Base-by-base conservation (phyloP, 1,140 invertebrate species). In the Trachymyrmex septentrionalis region DNA sequence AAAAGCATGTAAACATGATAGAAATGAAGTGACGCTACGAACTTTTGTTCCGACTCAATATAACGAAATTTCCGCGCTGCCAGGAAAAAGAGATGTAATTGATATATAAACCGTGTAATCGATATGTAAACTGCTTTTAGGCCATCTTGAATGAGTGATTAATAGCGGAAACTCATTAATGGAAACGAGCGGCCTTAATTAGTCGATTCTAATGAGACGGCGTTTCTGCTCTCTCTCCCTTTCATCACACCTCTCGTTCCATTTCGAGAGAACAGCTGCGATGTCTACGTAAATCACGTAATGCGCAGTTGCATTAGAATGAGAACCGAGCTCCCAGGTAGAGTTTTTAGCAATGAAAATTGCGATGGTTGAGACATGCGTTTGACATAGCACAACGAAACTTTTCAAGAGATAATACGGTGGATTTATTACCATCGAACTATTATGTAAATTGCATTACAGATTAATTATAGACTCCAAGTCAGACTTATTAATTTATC, bases 181-280 rank as follows among this genome's bases (percentile, higher is more conserved):
- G 53, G 57, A 59, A 88, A 82, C 86, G 72, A 87, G 73, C 80
- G 69, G 86, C 87, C 78, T 87, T 87, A 88, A 77, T 88, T 87
- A 87, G 64, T 64, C 78, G 55, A 84, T 85, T 88, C 87, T 88
- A 85, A 75, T 82, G 48, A 59, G 87, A 84, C 50, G 75, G 80
- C 77, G 50, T 66, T 81, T 24, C 64, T 81, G 21, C 19, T 50
- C n/a, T n/a, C 19, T 34, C 16, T 38, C 38, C 55, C 5, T 48
- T n/a, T 14, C 16, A 2, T 48, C n/a, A 21, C 44, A 6, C 30
- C 53, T 21, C 63, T 84, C 38, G 80, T 61, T 27, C n/a, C 69
- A 75, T 84, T 84, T 84, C 24, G 21, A 1, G 63, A 50, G 14
- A 81, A 81, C 30, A 6, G 19, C 69, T 16, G 69, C 34, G 55